Evolutionary conservation across 2,888 invertebrate species (phyloP).

Genomic region (Limnephilus lunatus): DNA sequence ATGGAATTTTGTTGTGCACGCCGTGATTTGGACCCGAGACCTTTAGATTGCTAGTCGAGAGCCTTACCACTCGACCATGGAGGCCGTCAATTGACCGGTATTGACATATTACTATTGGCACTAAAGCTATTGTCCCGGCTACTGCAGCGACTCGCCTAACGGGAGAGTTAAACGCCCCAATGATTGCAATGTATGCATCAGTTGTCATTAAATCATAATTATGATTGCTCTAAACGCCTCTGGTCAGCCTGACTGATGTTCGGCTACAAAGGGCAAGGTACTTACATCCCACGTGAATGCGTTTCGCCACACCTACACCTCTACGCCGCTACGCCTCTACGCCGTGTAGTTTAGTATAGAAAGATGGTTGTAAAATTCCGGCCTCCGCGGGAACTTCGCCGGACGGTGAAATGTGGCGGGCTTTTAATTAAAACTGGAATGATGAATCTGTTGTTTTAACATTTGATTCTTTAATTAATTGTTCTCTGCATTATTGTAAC

Average conservation of each 20-base stretch:
- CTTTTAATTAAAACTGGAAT: slow-evolving; percentile 64
- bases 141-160: not conserved
- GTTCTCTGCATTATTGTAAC: slow-evolving; percentile 57
- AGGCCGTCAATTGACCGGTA: no score
- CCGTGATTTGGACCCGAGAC: no score
- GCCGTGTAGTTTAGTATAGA: not conserved
- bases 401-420: slow-evolving; percentile 60
- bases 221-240: not conserved
- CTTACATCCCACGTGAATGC: not conserved
- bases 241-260: not conserved
- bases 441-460: slow-evolving; percentile 65
- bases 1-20: no score
- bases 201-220: not conserved
- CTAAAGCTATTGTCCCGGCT: no score
- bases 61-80: no score
- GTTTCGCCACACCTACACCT: not conserved
- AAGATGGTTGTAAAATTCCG: not conserved
- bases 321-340: slow-evolving; percentile 6
- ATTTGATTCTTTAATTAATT: slow-evolving; percentile 62
- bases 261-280: not conserved
- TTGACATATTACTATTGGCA: no score
- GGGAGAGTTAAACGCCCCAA: not conserved
- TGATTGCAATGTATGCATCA: not conserved
- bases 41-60: no score
- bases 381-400: slow-evolving; percentile 18